These are phyloP conservation scores for Oryzias javanicus DNA, from an alignment of 2,113 vertebrate genomes.

Conservation along the genomic window DNA sequence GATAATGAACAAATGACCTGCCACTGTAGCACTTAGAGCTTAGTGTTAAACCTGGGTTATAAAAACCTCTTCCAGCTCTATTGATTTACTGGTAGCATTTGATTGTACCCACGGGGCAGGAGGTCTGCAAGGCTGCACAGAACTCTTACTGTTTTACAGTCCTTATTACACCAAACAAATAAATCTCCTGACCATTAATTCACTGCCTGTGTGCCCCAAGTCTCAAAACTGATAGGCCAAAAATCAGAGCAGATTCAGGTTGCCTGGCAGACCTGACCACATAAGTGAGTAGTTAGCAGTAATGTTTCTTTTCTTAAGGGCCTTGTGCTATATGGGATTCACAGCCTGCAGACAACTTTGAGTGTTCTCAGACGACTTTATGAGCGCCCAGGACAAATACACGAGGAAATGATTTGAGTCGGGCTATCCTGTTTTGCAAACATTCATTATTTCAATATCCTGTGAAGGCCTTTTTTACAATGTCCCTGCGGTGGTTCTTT, in stretches of 20 bases:
- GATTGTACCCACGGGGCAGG: slow-evolving; percentile 83
- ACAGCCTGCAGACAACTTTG: slow-evolving; percentile 63
- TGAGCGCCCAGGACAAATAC: slow-evolving; percentile 54
- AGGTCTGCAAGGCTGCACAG: slow-evolving; percentile 74
- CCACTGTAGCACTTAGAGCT: slow-evolving; percentile 82
- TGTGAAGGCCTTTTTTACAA: slow-evolving; percentile 64
- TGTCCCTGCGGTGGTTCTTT: slow-evolving; percentile 30
- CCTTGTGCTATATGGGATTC: slow-evolving; percentile 66
- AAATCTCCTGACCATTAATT: slow-evolving; percentile 83
- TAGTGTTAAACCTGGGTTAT: slow-evolving; percentile 81
- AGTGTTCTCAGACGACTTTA: slow-evolving; percentile 68
- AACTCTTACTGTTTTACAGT: slow-evolving; percentile 84
- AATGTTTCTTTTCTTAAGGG: slow-evolving; percentile 47
- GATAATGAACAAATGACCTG: slow-evolving; percentile 86
- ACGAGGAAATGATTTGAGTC: slow-evolving; percentile 70
- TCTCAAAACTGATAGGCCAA: slow-evolving; percentile 67
- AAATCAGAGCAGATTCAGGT: slow-evolving; percentile 67
- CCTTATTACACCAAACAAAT: slow-evolving; percentile 85
- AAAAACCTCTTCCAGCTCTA: slow-evolving; percentile 82
- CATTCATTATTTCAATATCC: slow-evolving; percentile 73
- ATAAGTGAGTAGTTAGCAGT: slow-evolving; percentile 60
- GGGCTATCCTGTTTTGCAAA: slow-evolving; percentile 56
- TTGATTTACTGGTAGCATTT: slow-evolving; percentile 85
- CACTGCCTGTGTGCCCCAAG: slow-evolving; percentile 62
- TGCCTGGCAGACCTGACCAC: slow-evolving; percentile 41